Conservation (phyloP, 2,797 vertebrate genomes). For the Arctocebus calabarensis region DNA sequence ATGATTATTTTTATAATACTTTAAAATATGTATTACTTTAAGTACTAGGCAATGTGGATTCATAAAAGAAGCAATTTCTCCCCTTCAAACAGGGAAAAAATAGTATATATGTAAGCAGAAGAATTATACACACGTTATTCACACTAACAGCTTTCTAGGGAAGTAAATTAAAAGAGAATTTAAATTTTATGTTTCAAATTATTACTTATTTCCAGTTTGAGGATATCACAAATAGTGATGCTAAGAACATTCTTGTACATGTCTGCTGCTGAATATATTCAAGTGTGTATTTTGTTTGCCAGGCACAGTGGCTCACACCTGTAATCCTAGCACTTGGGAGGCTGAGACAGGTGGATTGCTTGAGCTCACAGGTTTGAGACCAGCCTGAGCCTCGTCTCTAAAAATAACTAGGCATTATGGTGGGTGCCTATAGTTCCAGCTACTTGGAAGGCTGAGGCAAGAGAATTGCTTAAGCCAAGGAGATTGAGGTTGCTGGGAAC, state of each 20-base stretch:
- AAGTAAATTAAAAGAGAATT: background rate
- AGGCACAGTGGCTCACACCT: too few relatives aligned
- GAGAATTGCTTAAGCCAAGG: too few relatives aligned
- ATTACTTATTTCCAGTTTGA: background rate
- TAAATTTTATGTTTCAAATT: background rate
- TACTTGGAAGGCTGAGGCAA: too few relatives aligned
- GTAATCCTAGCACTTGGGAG: too few relatives aligned
- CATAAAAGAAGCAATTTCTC: background rate
- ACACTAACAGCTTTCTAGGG: background rate
- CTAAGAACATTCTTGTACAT: background rate
- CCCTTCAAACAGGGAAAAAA: background rate
- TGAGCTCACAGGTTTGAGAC: too few relatives aligned
- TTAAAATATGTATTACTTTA: background rate
- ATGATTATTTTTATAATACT: background rate
- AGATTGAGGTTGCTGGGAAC: too few relatives aligned
- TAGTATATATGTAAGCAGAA: background rate
- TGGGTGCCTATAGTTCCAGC: too few relatives aligned
- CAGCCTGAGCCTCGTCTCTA: too few relatives aligned
- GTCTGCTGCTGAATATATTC: background rate
- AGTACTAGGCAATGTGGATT: background rate
- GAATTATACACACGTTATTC: background rate
- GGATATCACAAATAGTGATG: background rate
- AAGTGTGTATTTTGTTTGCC: background rate
- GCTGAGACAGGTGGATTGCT: too few relatives aligned
- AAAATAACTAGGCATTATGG: too few relatives aligned